Base-by-base conservation (phyloP, 2,113 vertebrate species). In the Hippocampus mohnikei region DNA sequence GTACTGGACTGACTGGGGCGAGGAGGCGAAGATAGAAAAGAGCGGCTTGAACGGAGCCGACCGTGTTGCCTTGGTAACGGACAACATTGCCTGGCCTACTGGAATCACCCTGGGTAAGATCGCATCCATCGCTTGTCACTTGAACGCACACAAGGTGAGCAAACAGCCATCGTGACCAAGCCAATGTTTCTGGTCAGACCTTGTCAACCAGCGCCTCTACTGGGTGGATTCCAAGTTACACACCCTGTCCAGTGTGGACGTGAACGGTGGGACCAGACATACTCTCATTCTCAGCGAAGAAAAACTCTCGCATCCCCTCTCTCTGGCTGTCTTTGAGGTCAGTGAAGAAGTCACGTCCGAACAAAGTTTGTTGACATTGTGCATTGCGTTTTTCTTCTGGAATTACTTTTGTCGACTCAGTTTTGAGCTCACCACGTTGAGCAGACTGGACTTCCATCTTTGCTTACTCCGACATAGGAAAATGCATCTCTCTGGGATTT, bases 1-100 rank as follows among this genome's bases (percentile, higher is more conserved):
- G 93, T 97, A 95, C 80, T 97, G 95, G 95, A 95, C 94, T 0
- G 95, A 97, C 72, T 95, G 95, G 93, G 95, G 95, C 0, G 76
- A 76, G 3, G 79, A 92, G 0, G 92, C 95, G 15, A 92, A 91
- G 81, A 97, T 97, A 52, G 92, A 94, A 84, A 96, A 92, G 80
- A 90, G 93, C 1, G 95, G 95, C 0, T 82, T 97, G 80, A 97
- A 97, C 0, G 95, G 95, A 1, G 93, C 84, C 0, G 89, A 91
- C 66, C 86, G 93, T 1, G 73, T 89, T 3, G 67, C 92, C 5
- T 75, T 97, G 52, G 95, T 97, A 53, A 92, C 88, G 0, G 91
- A 94, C 1, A 75, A 91, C 80, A 94, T 97, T 37, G 64, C 90
- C 69, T 96, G 94, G 94, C 95, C 95, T 9, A 97, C 93, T 8